phyloP scores from a whole-genome alignment of 2,797 vertebrate species.

The Choloepus didactylus region DNA sequence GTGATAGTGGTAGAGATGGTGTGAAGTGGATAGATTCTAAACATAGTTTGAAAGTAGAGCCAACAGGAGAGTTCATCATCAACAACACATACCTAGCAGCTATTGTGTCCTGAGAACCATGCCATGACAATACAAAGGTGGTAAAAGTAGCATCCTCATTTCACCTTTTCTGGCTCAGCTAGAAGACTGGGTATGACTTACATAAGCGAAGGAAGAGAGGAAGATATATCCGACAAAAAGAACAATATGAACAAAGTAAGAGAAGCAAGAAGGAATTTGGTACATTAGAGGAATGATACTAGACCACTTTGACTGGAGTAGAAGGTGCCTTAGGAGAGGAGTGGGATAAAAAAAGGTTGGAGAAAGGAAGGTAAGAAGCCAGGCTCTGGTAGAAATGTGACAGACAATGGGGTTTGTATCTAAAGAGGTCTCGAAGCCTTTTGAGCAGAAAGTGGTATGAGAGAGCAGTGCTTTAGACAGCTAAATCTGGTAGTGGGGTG shows the following conservation, averaged over 20 bases:
- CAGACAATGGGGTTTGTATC: background rate
- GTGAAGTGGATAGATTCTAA: background rate
- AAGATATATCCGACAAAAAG: background rate
- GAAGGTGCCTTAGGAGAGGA: background rate
- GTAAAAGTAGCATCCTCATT: background rate
- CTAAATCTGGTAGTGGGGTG: background rate
- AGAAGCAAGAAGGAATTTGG: background rate
- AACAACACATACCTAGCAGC: background rate
- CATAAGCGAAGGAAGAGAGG: background rate
- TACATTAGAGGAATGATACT: background rate
- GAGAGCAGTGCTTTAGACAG: constrained; percentile 19
- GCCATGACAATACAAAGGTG: background rate
- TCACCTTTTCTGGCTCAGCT: background rate
- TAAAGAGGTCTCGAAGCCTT: background rate
- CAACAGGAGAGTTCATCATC: background rate
- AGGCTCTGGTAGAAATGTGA: background rate
- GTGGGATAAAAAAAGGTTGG: background rate
- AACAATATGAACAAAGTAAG: background rate
- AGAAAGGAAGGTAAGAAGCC: background rate
- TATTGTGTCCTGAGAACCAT: background rate
- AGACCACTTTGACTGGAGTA: background rate
- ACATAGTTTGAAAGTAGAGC: background rate
- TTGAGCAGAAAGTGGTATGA: background rate
- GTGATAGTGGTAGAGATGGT: background rate
- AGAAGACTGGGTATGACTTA: background rate